Evolutionary conservation across 2,113 vertebrate species (phyloP).

Genomic region (Siphamia tubifer): DNA sequence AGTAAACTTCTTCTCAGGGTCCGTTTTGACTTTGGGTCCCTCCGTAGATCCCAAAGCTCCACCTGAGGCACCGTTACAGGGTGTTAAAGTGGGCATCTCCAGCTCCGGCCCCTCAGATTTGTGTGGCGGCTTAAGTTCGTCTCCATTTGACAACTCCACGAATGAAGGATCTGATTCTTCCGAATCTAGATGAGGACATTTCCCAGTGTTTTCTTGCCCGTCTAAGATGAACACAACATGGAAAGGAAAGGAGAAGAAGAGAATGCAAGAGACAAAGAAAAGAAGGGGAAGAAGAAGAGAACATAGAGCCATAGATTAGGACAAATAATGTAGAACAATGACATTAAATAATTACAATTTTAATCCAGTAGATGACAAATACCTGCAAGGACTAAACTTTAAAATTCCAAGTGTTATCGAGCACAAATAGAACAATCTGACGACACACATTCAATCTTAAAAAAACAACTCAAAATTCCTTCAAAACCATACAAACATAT

Average conservation of each 20-base stretch:
- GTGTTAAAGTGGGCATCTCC: conserved; percentile 78
- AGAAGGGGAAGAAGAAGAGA: background rate
- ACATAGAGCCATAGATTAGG: conserved; percentile 24
- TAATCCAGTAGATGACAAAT: conserved; percentile 9
- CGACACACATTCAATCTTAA: background rate
- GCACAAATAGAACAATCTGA: background rate
- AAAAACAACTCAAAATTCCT: background rate
- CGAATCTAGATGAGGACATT: conserved; percentile 96
- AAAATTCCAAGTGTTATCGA: background rate
- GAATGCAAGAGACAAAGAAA: background rate
- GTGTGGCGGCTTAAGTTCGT: conserved; percentile 91
- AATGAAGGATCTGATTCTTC: conserved; percentile 94
- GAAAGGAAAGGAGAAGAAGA: background rate
- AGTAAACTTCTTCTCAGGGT: conserved; percentile 93
- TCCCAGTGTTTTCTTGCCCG: conserved; percentile 86
- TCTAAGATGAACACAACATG: conserved; percentile 64
- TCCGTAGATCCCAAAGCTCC: conserved; percentile 73
- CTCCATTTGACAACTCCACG: conserved; percentile 90
- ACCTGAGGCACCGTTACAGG: conserved; percentile 83
- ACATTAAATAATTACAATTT: background rate
- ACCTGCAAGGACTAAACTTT: conserved; percentile 41
- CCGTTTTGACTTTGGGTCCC: conserved; percentile 89
- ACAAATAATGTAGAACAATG: background rate
- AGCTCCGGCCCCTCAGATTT: conserved; percentile 89
- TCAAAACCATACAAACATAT: conserved; percentile 12